Conservation (phyloP, 1,140 invertebrate species). For the Zaprionus kolodkinae region DNA sequence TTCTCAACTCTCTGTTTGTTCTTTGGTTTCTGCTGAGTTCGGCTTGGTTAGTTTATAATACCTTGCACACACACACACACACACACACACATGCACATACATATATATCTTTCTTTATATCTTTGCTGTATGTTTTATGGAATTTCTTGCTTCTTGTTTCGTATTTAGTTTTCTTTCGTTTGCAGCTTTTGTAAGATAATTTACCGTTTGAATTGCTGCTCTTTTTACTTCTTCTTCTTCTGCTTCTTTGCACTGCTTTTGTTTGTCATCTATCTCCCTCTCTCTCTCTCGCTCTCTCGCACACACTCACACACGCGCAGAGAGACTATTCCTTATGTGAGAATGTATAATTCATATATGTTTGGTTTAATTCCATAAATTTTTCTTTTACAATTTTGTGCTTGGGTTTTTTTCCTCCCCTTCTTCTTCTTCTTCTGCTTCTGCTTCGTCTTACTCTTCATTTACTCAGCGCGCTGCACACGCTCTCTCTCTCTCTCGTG, state of each 20-base stretch:
- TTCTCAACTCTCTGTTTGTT: slow-evolving; percentile 28
- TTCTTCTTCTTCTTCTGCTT: slow-evolving; percentile 8
- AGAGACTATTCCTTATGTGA: slow-evolving; percentile 4
- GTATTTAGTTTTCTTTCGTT: slow-evolving; percentile 44
- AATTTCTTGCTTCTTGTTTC: slow-evolving; percentile 43
- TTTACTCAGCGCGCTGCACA: slow-evolving; percentile 21
- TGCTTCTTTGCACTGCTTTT: slow-evolving; percentile 34
- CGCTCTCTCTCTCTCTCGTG: slow-evolving; percentile 22
- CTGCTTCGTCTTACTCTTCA: slow-evolving; percentile 27
- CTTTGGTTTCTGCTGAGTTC: slow-evolving; percentile 36
- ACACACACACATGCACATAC: not conserved
- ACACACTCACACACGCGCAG: slow-evolving; percentile 16
- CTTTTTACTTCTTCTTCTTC: slow-evolving; percentile 4
- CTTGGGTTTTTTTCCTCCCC: slow-evolving; percentile 22
- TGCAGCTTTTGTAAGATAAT: slow-evolving; percentile 78
- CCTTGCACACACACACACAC: not conserved
- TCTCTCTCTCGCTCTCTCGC: slow-evolving; percentile 18
- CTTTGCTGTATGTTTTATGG: slow-evolving; percentile 21
- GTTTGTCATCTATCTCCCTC: slow-evolving; percentile 34
- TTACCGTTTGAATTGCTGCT: slow-evolving; percentile 77
- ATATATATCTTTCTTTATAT: slow-evolving; percentile 15
- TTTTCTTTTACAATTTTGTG: slow-evolving; percentile 72
- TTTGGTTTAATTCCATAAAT: slow-evolving; percentile 76
- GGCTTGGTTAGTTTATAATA: slow-evolving; percentile 35
- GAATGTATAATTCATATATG: slow-evolving; percentile 72